A percentile compares a stretch with the other conserved stretches of the same genome.
Conservation (phyloP, 2,113 vertebrate species). For the Apeltes quadracus region DNA sequence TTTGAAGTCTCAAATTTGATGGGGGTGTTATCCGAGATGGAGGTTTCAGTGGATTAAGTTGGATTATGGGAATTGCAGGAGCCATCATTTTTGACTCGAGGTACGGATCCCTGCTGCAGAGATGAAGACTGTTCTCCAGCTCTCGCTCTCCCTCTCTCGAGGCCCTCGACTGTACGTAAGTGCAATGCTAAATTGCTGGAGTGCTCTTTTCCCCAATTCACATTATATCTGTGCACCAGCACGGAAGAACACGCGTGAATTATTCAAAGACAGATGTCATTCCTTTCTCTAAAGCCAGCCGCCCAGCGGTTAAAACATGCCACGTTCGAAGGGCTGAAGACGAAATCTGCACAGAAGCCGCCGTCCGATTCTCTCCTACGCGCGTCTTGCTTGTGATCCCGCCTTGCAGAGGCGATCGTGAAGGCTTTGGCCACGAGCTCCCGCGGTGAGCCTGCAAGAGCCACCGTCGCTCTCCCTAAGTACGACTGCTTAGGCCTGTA, state of each 20-base stretch:
- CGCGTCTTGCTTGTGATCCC: constrained; percentile 64
- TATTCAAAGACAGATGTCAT: constrained; percentile 6
- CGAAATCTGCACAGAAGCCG: constrained; percentile 14
- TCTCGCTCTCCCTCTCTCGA: not conserved
- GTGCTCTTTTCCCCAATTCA: not conserved
- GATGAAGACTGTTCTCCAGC: not conserved
- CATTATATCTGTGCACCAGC: constrained; percentile 15
- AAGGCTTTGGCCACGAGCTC: constrained; percentile 51
- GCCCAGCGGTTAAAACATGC: not conserved
- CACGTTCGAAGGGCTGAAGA: not conserved
- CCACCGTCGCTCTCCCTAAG: constrained; percentile 44
- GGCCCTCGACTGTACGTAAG: not conserved
- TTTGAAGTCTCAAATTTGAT: not conserved
- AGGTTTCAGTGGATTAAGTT: not conserved
- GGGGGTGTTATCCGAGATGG: not conserved
- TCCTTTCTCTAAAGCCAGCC: not conserved
- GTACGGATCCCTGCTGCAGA: not conserved
- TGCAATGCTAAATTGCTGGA: not conserved
- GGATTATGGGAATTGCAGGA: not conserved
- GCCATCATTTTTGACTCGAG: not conserved
- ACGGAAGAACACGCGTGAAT: constrained; percentile 1
- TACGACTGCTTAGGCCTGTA: constrained; percentile 55
- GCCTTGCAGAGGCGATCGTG: constrained; percentile 60
- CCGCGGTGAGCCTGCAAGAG: constrained; percentile 58
- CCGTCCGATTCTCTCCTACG: constrained; percentile 46